Conservation (phyloP, 2,113 vertebrate species). For the Tupaia tana region DNA sequence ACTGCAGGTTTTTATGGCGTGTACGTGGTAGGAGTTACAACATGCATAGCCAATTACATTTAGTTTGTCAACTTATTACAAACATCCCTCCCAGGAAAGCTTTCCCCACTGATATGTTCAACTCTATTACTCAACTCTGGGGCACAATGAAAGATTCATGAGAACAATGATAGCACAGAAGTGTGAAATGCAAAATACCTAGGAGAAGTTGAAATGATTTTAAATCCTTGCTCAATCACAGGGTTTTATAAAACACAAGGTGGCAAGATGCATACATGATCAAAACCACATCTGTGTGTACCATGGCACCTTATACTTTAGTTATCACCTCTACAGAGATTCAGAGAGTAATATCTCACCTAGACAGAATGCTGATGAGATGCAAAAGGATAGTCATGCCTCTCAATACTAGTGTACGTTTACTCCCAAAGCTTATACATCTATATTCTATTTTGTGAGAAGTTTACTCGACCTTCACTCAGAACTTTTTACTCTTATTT, state of each 20-base stretch:
- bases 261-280: constrained; percentile 27
- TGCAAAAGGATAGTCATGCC: not conserved
- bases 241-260: not conserved
- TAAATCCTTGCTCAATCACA: constrained; percentile 37
- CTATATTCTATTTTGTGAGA: not conserved
- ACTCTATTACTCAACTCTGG: constrained; percentile 34
- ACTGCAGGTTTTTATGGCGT: constrained; percentile 23
- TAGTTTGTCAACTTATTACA: constrained; percentile 69
- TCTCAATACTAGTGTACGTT: not conserved
- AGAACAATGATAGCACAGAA: not conserved
- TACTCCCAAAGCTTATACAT: not conserved
- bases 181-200: constrained; percentile 15
- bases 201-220: constrained; percentile 34
- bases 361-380: constrained; percentile 3
- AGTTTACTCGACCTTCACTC: not conserved
- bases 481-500: constrained; percentile 25
- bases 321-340: not conserved
- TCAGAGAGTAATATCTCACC: not conserved
- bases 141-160: constrained; percentile 65
- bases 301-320: not conserved
- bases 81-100: constrained; percentile 15
- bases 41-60: constrained; percentile 42
- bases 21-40: constrained; percentile 23
- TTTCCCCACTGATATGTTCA: not conserved
- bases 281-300: constrained; percentile 11